Evolutionary conservation across 2,113 vertebrate genomes (phyloP), one percentile per base, ranked within the genome.

Genomic region (Tauraco erythrolophus): DNA sequence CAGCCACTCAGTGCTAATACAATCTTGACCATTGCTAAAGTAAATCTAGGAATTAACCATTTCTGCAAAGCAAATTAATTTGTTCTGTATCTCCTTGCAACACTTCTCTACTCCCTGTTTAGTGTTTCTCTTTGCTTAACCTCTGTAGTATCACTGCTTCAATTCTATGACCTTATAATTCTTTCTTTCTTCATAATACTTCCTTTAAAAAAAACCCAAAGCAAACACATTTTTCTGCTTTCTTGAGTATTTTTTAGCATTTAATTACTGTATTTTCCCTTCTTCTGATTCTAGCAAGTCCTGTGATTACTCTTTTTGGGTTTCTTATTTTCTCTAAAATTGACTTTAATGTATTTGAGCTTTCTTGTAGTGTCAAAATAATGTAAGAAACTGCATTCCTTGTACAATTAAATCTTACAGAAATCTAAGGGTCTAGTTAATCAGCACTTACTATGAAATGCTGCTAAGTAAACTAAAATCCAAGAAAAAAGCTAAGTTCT

Each of bases 381-480:
- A 78, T 50, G 24, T 43, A 96, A 82, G 61, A 80, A 92, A 81
- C 30, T 78, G 60, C 5, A 51, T 39, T 83, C 14, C 39, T 48
- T 75, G 22, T 43, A 58, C 94, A 97, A 97, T 88, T 84, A 94
- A 92, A 94, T 95, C 57, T 83, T 93, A 91, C 53, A 95, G 69
- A 84, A 93, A 89, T 81, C 66, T 70, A 84, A 62, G 43, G 37
- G 57, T 53, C 66, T 88, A 90, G 35, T 54, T 81, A 94, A 95
- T 92, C 57, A 92, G 56, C 57, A 35, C 15, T 89, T 72, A n/a
- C n/a, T n/a, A n/a, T n/a, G 25, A 65, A 78, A 56, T 84, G 31
- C 53, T 93, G 60, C 19, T 93, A 93, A 66, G 8, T 89, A 95
- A 96, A 95, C 9, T 11, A 56, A 71, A 74, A 89, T 58, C 35